A percentile compares a stretch with the other conserved stretches of the same genome.
Evolutionary conservation across 2,888 invertebrate genomes (phyloP).

Genomic region (Andrena dorsata): DNA sequence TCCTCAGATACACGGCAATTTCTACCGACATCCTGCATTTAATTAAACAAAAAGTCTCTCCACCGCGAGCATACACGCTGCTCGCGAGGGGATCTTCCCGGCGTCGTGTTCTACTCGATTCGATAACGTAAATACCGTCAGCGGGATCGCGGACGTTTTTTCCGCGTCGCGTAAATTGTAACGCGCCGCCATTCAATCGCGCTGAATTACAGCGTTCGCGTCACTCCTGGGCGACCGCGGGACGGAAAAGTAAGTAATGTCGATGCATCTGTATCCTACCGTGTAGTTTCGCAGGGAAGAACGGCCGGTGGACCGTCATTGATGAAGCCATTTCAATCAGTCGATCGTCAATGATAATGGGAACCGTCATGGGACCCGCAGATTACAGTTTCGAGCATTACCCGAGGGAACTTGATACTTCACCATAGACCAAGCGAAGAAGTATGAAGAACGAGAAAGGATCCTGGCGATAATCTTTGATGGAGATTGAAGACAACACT

Average conservation of each 20-base stretch:
- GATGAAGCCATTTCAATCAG: constrained; percentile 45
- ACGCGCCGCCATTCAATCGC: constrained; percentile 34
- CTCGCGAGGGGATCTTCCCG: constrained; percentile 22
- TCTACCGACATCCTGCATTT: constrained; percentile 41
- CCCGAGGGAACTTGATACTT: no score
- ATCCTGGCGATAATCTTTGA: no score
- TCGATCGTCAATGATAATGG: neutral
- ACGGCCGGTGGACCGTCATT: neutral
- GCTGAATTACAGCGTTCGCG: constrained; percentile 38
- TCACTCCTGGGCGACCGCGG: constrained; percentile 6
- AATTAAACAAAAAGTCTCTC: constrained; percentile 48
- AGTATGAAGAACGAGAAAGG: no score
- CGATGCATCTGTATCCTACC: neutral
- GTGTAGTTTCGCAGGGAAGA: neutral
- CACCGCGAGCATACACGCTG: neutral
- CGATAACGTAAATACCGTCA: constrained; percentile 43
- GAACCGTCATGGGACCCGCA: no score
- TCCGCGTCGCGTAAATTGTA: constrained; percentile 30
- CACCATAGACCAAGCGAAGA: no score
- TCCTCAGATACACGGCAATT: constrained; percentile 30
- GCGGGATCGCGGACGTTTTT: neutral
- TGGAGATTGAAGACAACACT: no score
- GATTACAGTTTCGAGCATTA: no score
- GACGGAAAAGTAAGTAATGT: constrained; percentile 4
- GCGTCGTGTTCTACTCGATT: constrained; percentile 12